Conservation (phyloP, 2,888 invertebrate species). For the Pachycephus smyrnensis region DNA sequence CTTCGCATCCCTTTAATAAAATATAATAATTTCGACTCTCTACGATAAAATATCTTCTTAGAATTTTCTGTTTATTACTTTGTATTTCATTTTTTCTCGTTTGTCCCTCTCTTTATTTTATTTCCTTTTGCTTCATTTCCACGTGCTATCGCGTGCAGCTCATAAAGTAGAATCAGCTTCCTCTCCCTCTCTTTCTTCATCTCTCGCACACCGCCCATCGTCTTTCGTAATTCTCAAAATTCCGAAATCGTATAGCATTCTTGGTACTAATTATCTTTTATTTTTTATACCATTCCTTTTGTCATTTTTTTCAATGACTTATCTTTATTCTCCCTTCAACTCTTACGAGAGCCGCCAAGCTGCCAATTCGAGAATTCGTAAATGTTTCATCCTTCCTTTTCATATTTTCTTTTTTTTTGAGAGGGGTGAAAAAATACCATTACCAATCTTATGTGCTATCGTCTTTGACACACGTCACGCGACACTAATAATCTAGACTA, state of each 20-base stretch:
- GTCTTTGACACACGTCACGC: not conserved
- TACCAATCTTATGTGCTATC: not conserved
- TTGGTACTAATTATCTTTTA: not conserved
- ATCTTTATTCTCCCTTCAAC: not conserved
- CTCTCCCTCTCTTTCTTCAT: not conserved
- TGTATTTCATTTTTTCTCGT: slow-evolving; percentile 17
- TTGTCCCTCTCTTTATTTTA: slow-evolving; percentile 7
- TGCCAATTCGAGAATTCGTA: not conserved
- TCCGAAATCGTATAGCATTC: not conserved
- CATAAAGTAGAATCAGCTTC: slow-evolving; percentile 18
- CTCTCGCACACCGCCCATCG: not conserved
- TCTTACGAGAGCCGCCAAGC: not conserved
- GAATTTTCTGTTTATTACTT: not conserved
- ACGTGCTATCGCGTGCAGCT: not conserved
- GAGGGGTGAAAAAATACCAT: not conserved
- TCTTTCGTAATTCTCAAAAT: not conserved
- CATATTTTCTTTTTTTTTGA: not conserved
- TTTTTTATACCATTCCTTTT: not conserved
- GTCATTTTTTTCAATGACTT: not conserved
- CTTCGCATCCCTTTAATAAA: slow-evolving; percentile 42
- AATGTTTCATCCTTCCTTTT: not conserved
- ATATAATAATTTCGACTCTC: slow-evolving; percentile 53
- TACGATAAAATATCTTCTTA: slow-evolving; percentile 35
- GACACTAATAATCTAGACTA: not conserved
- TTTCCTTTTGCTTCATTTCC: not conserved